These are phyloP conservation scores for Silvanus unidentatus DNA, from an alignment of 2,888 invertebrate genomes.

Conservation along the genomic window DNA sequence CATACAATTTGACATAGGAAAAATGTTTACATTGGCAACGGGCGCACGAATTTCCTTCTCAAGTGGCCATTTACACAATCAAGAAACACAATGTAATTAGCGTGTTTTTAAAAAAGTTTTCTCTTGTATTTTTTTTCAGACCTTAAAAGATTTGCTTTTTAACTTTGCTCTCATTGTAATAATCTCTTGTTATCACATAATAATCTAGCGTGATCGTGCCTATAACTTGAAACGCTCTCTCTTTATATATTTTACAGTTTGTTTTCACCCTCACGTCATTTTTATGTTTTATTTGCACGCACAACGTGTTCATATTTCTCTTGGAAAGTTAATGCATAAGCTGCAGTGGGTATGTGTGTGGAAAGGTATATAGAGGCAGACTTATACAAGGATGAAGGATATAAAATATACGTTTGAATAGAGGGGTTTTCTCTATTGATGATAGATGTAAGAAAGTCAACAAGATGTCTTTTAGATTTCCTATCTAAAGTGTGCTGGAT, in stretches of 20 bases:
- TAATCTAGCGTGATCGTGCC: conserved; percentile 23
- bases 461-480: conserved; percentile 5
- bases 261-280: conserved; percentile 24
- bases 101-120: too few species aligned
- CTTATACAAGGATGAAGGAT: background rate
- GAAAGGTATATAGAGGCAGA: background rate
- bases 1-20: too few species aligned
- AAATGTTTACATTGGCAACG: too few species aligned
- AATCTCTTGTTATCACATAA: conserved; percentile 19
- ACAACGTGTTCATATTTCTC: conserved; percentile 10
- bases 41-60: too few species aligned
- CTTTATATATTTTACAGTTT: conserved; percentile 27
- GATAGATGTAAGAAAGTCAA: conserved; percentile 2
- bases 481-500: conserved; percentile 5
- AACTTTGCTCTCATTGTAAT: conserved; percentile 18
- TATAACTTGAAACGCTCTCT: conserved; percentile 23
- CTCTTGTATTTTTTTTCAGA: too few species aligned
- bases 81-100: too few species aligned
- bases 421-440: conserved; percentile 1
- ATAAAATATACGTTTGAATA: background rate
- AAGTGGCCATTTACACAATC: too few species aligned
- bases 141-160: conserved; percentile 8
- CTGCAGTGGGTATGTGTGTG: too few species aligned
- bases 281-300: conserved; percentile 27
- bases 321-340: conserved; percentile 5